A percentile compares a stretch with the other conserved stretches of the same genome.
phyloP scores from a whole-genome alignment of 2,888 invertebrate genomes.

The Ichneumoninae sp. region DNA sequence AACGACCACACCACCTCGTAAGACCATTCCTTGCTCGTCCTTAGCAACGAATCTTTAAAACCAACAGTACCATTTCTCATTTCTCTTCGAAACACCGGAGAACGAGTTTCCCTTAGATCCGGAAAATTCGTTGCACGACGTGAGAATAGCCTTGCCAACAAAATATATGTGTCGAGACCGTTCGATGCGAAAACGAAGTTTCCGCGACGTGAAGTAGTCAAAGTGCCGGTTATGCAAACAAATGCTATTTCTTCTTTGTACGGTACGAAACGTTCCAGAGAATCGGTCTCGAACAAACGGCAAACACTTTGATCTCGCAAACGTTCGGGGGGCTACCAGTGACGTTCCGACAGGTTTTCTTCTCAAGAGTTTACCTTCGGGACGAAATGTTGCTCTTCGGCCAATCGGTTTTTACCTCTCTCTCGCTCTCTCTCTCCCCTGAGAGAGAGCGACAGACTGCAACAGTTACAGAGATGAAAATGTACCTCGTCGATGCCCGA shows the following conservation, averaged over 20 bases:
- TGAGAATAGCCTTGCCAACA: neutral
- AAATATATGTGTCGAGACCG: neutral
- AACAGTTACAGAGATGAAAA: conserved; percentile 6
- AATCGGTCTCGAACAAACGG: conserved; percentile 17
- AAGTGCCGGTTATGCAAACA: conserved; percentile 9
- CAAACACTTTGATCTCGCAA: conserved; percentile 54
- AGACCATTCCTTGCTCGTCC: conserved; percentile 70
- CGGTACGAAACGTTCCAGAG: conserved; percentile 4
- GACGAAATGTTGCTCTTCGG: conserved; percentile 33
- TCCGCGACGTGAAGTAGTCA: neutral
- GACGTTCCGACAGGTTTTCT: conserved; percentile 38
- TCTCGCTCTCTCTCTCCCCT: neutral
- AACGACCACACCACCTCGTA: conserved; percentile 85
- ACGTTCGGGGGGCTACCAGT: neutral
- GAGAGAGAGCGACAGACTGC: neutral
- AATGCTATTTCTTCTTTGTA: conserved; percentile 11
- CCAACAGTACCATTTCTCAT: neutral
- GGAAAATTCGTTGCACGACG: neutral
- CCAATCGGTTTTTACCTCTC: conserved; percentile 45
- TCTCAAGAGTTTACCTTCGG: conserved; percentile 42
- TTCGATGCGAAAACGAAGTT: neutral
- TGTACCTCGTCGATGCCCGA: conserved; percentile 8
- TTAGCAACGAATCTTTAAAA: neutral
- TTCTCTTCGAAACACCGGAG: neutral
- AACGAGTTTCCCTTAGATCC: neutral